These are phyloP conservation scores for Ctenopoma kingsleyae DNA, from an alignment of 2,797 vertebrate genomes.

Conservation along the genomic window DNA sequence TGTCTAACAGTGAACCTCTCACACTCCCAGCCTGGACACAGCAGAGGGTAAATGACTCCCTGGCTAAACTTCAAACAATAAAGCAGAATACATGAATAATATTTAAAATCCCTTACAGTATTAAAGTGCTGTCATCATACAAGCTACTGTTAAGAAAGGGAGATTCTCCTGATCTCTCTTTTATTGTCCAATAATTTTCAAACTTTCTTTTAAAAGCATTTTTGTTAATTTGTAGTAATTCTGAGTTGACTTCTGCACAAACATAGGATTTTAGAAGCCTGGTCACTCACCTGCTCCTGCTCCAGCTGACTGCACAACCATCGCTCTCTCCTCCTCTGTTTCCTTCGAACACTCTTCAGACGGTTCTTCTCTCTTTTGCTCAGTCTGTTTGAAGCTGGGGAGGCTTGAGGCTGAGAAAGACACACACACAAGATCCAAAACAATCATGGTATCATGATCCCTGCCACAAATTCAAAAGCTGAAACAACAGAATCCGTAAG, in stretches of 20 bases:
- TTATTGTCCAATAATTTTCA: too few relatives aligned
- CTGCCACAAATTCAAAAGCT: too few relatives aligned
- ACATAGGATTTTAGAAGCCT: background rate
- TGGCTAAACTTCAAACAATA: background rate
- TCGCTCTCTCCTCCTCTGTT: constrained; percentile 83
- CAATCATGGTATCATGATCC: background rate
- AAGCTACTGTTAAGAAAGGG: too few relatives aligned
- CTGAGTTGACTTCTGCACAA: too few relatives aligned
- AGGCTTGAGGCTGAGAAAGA: constrained; percentile 19
- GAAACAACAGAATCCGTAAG: too few relatives aligned
- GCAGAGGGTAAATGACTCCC: background rate
- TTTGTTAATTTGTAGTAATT: too few relatives aligned
- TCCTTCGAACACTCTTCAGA: constrained; percentile 87
- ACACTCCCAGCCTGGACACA: constrained; percentile 67
- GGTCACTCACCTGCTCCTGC: constrained; percentile 69
- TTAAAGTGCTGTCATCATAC: too few relatives aligned
- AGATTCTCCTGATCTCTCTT: too few relatives aligned
- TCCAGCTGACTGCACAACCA: constrained; percentile 79
- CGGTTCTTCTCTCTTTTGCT: constrained; percentile 88
- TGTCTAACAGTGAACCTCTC: constrained; percentile 72
- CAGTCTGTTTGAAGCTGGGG: constrained; percentile 65
- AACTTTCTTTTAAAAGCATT: too few relatives aligned
- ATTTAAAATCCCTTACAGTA: background rate
- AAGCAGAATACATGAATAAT: background rate
- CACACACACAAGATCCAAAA: background rate